A percentile compares a stretch with the other conserved stretches of the same genome.
Conservation (phyloP, 1,140 invertebrate genomes). For the Laupala kohalensis region DNA sequence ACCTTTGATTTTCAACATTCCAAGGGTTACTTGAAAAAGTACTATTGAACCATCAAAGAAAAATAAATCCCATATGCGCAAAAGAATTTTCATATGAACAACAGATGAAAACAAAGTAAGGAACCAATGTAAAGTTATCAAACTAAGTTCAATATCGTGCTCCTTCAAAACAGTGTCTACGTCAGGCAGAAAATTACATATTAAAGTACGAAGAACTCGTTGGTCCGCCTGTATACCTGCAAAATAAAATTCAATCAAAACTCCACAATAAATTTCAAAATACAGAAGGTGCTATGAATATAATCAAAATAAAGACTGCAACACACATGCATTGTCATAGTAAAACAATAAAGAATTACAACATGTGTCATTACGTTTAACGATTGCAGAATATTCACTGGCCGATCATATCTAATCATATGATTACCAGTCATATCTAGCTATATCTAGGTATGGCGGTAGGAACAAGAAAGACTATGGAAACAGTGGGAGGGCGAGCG, state of each 20-base stretch:
- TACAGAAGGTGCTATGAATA: background rate
- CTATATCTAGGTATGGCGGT: too few relatives aligned
- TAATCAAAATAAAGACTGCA: background rate
- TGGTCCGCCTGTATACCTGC: slow-evolving; percentile 82
- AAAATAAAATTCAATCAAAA: slow-evolving; percentile 16
- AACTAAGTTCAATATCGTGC: slow-evolving; percentile 89
- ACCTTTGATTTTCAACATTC: slow-evolving; percentile 87
- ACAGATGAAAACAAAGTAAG: slow-evolving; percentile 95
- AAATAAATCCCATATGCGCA: slow-evolving; percentile 95
- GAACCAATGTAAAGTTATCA: slow-evolving; percentile 97
- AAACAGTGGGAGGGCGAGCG: too few relatives aligned
- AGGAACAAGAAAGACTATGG: too few relatives aligned
- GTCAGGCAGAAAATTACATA: slow-evolving; percentile 78
- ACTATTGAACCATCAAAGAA: slow-evolving; percentile 91
- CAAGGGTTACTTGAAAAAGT: slow-evolving; percentile 90
- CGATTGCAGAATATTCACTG: too few relatives aligned
- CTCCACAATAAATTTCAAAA: background rate
- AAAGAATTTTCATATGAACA: slow-evolving; percentile 90
- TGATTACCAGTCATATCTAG: too few relatives aligned
- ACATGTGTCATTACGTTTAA: too few relatives aligned
- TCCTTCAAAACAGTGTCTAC: slow-evolving; percentile 78
- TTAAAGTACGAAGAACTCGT: slow-evolving; percentile 78
- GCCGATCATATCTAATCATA: too few relatives aligned
- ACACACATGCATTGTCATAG: too few relatives aligned
- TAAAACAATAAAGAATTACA: too few relatives aligned